Evolutionary conservation across 2,888 invertebrate genomes (phyloP), one percentile per base, ranked within the genome.

Genomic region (Cephonodes hylas): DNA sequence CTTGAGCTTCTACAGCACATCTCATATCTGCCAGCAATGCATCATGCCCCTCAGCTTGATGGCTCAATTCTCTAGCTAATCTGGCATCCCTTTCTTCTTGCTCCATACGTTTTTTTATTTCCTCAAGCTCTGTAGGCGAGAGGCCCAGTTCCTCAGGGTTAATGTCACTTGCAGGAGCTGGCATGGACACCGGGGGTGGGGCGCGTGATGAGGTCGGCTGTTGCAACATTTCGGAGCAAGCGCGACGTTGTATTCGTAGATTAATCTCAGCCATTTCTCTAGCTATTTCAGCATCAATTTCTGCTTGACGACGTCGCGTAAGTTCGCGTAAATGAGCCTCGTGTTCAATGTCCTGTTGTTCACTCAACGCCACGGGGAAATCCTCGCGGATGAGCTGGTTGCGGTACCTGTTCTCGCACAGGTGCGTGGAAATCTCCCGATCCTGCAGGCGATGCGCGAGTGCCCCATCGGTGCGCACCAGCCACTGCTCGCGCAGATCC

Each of bases 331-430:
- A 53, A 2, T 81, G 81, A 1, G 87, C 81, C 64, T 91, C 91
- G 62, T 90, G 86, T 63, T 93, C 92, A 13, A 92, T 79, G 38
- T 80, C 89, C 13, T 85, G 77, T 69, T 93, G 93, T 64, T 91
- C 92, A 65, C 73, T 88, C 8, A 92, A 74, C 2, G 93, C 93
- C 10, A 93, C 83, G 0, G 93, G 93, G 62, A 92, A 93, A 70
- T 93, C 93, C 63, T 92, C 93, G 1, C 93, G 84, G 56, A 93
- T 93, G 73, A 89, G 92, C 69, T 92, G 92, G 71, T 93, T 93
- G 8, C 93, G 84, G 68, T 77, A 88, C 66, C 91, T 79, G 73
- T 93, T 93, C 71, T 91, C 92, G 65, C 89, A 89, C 38, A 93
- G 83, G 64, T 92, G 93, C 3, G 91, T 87, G 0, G 90, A 90